Evolutionary conservation across 2,888 invertebrate species (phyloP).

Genomic region (Mimachlamys varia): DNA sequence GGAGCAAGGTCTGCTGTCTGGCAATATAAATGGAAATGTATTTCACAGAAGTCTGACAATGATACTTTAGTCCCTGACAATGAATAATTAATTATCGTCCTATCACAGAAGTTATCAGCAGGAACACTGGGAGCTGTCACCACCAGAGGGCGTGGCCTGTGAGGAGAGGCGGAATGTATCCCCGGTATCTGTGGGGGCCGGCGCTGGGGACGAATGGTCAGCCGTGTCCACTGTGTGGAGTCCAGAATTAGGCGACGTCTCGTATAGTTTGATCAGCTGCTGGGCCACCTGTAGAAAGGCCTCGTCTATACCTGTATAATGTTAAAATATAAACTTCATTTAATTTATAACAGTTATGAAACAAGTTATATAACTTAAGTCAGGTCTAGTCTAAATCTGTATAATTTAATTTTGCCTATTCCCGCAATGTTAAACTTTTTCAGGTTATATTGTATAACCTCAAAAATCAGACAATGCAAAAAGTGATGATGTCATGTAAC

Average conservation of each 20-base stretch:
- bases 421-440: too few species aligned
- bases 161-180: background rate
- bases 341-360: background rate
- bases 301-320: slow-evolving; percentile 73
- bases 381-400: too few species aligned
- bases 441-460: too few species aligned
- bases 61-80: background rate
- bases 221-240: slow-evolving; percentile 58
- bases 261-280: slow-evolving; percentile 71
- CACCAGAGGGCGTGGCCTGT: background rate
- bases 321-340: background rate
- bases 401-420: too few species aligned
- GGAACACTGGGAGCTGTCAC: background rate
- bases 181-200: background rate
- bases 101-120: background rate
- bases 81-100: background rate
- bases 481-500: too few species aligned
- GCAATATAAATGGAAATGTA: background rate
- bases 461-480: too few species aligned
- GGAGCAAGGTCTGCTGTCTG: background rate
- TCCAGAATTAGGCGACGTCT: slow-evolving; percentile 72
- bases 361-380: too few species aligned
- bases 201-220: background rate
- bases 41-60: background rate
- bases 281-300: slow-evolving; percentile 75